A percentile compares a stretch with the other conserved stretches of the same genome.
phyloP scores from a whole-genome alignment of 2,797 vertebrate genomes.

The Pseudomugil gertrudae region DNA sequence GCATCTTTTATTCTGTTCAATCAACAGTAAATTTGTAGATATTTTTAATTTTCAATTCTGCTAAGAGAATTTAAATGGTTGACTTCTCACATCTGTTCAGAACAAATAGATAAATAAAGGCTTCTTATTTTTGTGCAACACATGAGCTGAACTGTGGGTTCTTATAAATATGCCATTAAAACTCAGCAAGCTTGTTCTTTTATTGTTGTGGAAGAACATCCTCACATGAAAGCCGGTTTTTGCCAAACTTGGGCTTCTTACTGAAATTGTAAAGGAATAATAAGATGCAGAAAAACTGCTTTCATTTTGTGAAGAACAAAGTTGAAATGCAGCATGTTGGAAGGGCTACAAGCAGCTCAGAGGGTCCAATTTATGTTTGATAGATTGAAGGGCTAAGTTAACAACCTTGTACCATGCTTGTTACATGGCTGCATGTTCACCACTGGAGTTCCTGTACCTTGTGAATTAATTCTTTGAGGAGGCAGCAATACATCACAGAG shows the following conservation, averaged over 20 bases:
- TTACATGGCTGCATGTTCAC: not conserved
- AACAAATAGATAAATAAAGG: not conserved
- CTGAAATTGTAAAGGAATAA: not conserved
- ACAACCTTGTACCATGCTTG: not conserved
- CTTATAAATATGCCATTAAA: not conserved
- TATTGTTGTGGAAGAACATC: too few relatives aligned
- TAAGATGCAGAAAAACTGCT: not conserved
- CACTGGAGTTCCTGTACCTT: not conserved
- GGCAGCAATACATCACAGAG: not conserved
- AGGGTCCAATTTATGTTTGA: not conserved
- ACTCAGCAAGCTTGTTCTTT: not conserved
- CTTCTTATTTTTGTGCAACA: not conserved
- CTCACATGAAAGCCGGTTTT: not conserved
- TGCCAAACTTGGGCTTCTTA: not conserved
- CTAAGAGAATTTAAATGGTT: not conserved
- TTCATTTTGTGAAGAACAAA: not conserved
- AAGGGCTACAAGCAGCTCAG: not conserved
- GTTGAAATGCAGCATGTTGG: not conserved
- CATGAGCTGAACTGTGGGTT: too few relatives aligned
- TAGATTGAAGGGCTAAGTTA: not conserved
- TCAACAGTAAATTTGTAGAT: conserved; percentile 7
- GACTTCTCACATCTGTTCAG: not conserved
- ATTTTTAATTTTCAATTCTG: conserved; percentile 13
- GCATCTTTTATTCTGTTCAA: conserved; percentile 46
- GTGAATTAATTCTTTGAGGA: not conserved